Evolutionary conservation across 2,797 vertebrate genomes (phyloP), one percentile per base, ranked within the genome.

Genomic region (Danio albolineatus): DNA sequence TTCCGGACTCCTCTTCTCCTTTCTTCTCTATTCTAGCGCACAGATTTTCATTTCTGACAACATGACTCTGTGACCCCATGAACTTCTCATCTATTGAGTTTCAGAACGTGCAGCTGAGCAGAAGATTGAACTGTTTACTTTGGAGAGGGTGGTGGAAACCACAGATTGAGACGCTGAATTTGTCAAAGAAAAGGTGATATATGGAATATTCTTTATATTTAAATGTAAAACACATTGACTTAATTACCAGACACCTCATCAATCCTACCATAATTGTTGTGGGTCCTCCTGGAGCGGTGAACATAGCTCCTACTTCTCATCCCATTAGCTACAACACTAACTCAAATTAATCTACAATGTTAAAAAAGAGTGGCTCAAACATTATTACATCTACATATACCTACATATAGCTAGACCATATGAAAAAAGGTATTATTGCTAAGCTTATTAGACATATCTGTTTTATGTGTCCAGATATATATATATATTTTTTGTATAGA

Each of bases 31-130:
- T 21, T 66, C 10, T 44, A 28, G 61, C 38, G 39, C 41, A 54
- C 21, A 76, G 41, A 57, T 57, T 66, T 76, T 66, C 7, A 36
- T 66, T 66, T 54, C 39, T 56, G 74, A 76, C 61, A 54, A 65
- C 48, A 41, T 53, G 59, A 53, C 59, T 64, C 49, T 28, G 4
- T 66, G 49, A 21, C 49, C 61, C 54, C 14, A 16, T 76, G 74
- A 76, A 69, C 43, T 65, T 44, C 73, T 66, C 62, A 36, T 76
- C 62, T 17, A 61, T 57, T 77, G 62, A 48, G 62, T 76, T 66
- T 76, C 51, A 53, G 38, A 54, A 73, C 5, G 5, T 10, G 54
- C 39, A 56, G 41, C 54, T 59, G 70, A 59, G n/a, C 38, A 2
- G n/a, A 76, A 53, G 59, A 76, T 64, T 53, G 39, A 64, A 76